These are phyloP conservation scores for Bellardia bayeri DNA, from an alignment of 2,888 invertebrate genomes.

Conservation along the genomic window DNA sequence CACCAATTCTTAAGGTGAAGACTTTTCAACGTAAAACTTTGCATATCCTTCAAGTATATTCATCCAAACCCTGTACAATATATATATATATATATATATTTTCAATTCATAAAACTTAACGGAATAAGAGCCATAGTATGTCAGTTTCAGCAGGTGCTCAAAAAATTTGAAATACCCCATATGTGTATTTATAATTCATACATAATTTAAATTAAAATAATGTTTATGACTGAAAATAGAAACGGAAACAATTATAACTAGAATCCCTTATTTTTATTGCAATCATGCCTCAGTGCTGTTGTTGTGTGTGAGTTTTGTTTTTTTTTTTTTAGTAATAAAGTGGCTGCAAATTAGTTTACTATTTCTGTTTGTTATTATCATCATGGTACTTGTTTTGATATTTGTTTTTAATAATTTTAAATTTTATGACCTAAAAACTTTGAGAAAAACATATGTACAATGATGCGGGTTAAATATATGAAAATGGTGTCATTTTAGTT, in stretches of 20 bases:
- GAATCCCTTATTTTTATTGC: conserved; percentile 5
- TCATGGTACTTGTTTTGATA: background rate
- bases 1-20: no score
- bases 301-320: background rate
- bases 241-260: conserved; percentile 60
- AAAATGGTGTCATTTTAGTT: background rate
- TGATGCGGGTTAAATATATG: background rate
- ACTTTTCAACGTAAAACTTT: no score
- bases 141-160: no score
- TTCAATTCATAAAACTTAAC: no score
- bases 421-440: conserved; percentile 9
- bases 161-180: no score
- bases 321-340: background rate
- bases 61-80: no score
- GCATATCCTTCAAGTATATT: no score
- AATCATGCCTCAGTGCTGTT: background rate
- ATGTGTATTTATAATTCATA: background rate
- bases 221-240: background rate
- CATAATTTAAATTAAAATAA: background rate
- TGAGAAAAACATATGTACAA: background rate
- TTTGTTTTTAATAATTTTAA: background rate
- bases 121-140: no score
- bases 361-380: background rate
- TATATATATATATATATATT: no score
- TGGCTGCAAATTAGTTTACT: background rate